phyloP scores from a whole-genome alignment of 2,113 vertebrate species.

The Phylloscopus trochilus region DNA sequence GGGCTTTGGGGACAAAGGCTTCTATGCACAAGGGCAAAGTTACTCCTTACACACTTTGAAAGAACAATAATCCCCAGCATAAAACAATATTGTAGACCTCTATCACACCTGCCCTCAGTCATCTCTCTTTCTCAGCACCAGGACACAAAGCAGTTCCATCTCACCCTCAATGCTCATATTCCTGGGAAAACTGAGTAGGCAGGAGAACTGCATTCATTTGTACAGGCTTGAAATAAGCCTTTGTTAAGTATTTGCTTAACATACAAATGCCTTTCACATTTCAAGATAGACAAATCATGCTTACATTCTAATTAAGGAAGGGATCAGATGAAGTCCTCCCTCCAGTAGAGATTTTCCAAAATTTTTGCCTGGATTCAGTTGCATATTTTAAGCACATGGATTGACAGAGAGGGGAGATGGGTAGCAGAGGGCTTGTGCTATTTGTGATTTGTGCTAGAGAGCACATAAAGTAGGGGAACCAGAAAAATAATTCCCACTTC shows the following conservation, averaged over 20 bases:
- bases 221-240: neutral
- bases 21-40: neutral
- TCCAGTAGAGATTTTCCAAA: neutral
- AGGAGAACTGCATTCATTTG: neutral
- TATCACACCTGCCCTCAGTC: neutral
- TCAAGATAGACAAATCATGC: neutral
- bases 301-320: conserved; percentile 6
- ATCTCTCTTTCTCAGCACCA: neutral
- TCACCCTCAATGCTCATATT: neutral
- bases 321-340: neutral
- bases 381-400: neutral
- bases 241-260: conserved; percentile 9
- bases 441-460: neutral
- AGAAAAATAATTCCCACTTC: neutral
- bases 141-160: neutral
- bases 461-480: neutral
- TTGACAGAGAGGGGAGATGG: neutral
- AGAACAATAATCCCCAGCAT: neutral
- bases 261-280: neutral
- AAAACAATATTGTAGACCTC: neutral
- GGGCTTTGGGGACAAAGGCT: neutral
- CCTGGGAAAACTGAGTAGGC: neutral
- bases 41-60: neutral
- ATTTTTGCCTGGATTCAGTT: neutral
- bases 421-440: neutral